Conservation (phyloP, 2,797 vertebrate genomes). For the Alauda arvensis region DNA sequence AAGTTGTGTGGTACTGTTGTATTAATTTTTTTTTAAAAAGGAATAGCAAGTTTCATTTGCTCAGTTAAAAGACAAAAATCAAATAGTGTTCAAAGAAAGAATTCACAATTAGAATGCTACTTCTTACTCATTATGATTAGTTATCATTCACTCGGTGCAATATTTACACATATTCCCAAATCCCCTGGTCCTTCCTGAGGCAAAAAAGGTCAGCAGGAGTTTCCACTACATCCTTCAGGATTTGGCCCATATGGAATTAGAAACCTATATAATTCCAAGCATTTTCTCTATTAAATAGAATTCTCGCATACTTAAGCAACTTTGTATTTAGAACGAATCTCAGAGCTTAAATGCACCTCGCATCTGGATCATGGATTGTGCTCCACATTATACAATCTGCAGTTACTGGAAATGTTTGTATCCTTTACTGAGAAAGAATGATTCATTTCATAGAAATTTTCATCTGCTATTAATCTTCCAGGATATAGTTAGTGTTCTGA, state of each 20-base stretch:
- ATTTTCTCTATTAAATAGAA: constrained; percentile 38
- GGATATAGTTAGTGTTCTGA: constrained; percentile 85
- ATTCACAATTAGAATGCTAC: not conserved
- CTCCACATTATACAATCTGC: constrained; percentile 58
- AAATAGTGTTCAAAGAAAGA: not conserved
- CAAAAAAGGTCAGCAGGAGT: constrained; percentile 41
- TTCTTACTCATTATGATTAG: not conserved
- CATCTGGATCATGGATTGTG: constrained; percentile 59
- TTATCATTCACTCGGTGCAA: not conserved
- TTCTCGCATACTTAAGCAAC: constrained; percentile 49
- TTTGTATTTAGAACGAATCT: constrained; percentile 30
- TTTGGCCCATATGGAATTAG: constrained; percentile 56
- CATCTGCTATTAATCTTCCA: constrained; percentile 83
- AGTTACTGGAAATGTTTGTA: constrained; percentile 72
- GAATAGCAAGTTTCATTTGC: constrained; percentile 2
- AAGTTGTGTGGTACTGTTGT: not conserved
- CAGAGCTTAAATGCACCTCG: constrained; percentile 47
- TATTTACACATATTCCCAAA: not conserved
- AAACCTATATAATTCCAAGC: constrained; percentile 37
- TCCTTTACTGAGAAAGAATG: constrained; percentile 77
- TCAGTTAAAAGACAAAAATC: constrained; percentile 18
- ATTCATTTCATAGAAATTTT: constrained; percentile 81
- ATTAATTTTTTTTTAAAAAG: not conserved
- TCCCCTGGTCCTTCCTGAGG: not conserved
- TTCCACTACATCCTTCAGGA: constrained; percentile 31